A percentile compares a stretch with the other conserved stretches of the same genome.
phyloP scores from a whole-genome alignment of 2,797 vertebrate species.

The Neopelma chrysocephalum region DNA sequence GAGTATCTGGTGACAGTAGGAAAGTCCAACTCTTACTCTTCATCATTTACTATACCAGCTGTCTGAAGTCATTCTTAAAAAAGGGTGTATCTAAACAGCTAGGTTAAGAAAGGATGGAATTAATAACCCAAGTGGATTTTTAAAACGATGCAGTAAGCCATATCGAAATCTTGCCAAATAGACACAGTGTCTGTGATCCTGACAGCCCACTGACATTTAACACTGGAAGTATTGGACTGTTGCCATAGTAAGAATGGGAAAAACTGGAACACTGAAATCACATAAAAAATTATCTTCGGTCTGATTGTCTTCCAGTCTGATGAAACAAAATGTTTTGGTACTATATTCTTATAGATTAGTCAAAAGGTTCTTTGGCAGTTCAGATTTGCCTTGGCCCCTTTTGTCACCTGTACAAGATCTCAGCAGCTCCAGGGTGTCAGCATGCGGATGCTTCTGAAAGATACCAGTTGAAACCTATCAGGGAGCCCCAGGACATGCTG shows the following conservation, averaged over 20 bases:
- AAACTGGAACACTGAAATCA: background rate
- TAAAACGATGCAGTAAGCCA: background rate
- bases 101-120: slow-evolving; percentile 2
- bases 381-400: background rate
- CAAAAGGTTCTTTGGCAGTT: background rate
- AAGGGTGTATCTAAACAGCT: background rate
- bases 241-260: background rate
- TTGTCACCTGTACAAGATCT: background rate
- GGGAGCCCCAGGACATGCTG: slow-evolving; percentile 2
- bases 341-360: background rate
- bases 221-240: background rate
- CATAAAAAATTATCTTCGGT: background rate
- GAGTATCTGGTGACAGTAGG: background rate
- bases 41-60: background rate
- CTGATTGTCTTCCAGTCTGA: background rate
- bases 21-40: background rate
- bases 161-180: background rate
- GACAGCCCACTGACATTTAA: background rate
- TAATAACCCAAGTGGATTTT: background rate
- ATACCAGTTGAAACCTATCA: background rate
- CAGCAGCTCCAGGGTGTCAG: background rate
- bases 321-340: slow-evolving; percentile 15
- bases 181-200: background rate
- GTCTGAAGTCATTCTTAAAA: background rate
- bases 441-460: background rate